Conservation (phyloP, 1,140 invertebrate species). For the Bombus sylvicola region DNA sequence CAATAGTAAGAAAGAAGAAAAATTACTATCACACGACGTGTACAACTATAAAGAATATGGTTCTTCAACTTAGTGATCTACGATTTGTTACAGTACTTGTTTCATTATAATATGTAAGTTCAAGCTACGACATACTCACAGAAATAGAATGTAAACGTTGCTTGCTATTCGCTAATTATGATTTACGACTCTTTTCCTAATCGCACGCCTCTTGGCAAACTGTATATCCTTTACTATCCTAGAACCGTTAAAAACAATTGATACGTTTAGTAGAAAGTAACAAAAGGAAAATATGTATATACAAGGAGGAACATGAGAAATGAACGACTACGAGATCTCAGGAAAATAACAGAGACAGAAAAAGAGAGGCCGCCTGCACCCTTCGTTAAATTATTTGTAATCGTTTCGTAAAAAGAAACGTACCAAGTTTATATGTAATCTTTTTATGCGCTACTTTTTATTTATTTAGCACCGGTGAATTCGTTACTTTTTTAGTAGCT, state of each 20-base stretch:
- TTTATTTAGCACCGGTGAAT: slow-evolving; percentile 54
- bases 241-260: not conserved
- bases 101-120: not conserved
- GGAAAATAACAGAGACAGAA: slow-evolving; percentile 21
- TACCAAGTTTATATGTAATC: slow-evolving; percentile 35
- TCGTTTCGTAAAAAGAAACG: slow-evolving; percentile 55
- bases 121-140: not conserved
- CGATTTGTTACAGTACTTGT: not conserved
- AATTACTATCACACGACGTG: not conserved
- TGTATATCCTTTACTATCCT: not conserved
- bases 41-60: not conserved
- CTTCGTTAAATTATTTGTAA: slow-evolving; percentile 60
- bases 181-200: not conserved
- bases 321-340: not conserved
- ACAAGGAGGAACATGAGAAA: not conserved
- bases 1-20: slow-evolving; percentile 3
- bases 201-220: not conserved
- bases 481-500: slow-evolving; percentile 9
- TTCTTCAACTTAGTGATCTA: not conserved
- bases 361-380: slow-evolving; percentile 60
- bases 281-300: slow-evolving; percentile 1
- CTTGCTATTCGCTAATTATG: not conserved
- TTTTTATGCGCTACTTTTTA: slow-evolving; percentile 25
- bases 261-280: not conserved
- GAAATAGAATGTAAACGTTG: slow-evolving; percentile 22